phyloP scores from a whole-genome alignment of 2,797 vertebrate genomes.

The Sebastolobus altivelis region DNA sequence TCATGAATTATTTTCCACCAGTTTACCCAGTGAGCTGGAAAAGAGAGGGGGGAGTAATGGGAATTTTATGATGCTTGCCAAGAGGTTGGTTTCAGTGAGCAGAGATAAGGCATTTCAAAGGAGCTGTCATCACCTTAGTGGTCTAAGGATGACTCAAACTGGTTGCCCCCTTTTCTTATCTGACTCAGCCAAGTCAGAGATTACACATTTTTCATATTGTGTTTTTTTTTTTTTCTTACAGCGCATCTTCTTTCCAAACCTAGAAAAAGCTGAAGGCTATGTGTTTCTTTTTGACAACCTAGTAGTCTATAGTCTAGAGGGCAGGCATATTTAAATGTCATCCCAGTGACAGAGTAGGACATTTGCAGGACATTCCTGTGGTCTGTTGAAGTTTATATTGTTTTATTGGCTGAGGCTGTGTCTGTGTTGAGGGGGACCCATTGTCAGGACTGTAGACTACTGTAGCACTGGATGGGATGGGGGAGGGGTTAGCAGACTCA shows the following conservation, averaged over 20 bases:
- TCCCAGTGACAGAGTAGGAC: neutral
- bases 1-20: constrained; percentile 19
- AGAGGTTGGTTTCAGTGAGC: neutral
- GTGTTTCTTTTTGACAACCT: neutral
- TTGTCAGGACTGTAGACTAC: constrained; percentile 71
- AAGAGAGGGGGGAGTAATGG: neutral
- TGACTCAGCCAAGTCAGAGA: neutral
- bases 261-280: neutral
- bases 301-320: constrained; percentile 7
- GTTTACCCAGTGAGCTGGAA: neutral
- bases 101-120: constrained; percentile 2
- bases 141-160: neutral
- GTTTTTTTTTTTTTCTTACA: neutral
- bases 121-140: constrained; percentile 14
- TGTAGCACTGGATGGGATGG: constrained; percentile 55
- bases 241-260: neutral
- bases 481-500: constrained; percentile 72
- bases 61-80: neutral
- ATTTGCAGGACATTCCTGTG: constrained; percentile 52
- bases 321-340: constrained; percentile 33
- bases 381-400: constrained; percentile 44
- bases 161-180: neutral
- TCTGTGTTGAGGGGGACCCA: constrained; percentile 42
- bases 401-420: constrained; percentile 39
- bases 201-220: neutral